Conservation (phyloP, 2,797 vertebrate genomes). For the Hippoglossus hippoglossus region DNA sequence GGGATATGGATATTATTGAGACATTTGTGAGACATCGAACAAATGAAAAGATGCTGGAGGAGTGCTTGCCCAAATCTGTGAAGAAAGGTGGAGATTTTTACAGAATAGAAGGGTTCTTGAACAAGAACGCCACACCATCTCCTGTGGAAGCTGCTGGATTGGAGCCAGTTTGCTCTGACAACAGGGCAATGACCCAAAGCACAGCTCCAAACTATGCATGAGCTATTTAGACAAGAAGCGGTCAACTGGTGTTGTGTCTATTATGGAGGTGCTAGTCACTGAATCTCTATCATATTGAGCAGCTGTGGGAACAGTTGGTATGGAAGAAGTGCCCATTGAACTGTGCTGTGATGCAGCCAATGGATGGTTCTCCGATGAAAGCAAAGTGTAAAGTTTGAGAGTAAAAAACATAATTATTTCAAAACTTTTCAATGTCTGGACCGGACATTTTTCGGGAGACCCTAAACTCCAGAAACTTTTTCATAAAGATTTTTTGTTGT, state of each 20-base stretch:
- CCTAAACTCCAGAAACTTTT: too few species aligned
- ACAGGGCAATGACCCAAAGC: not conserved
- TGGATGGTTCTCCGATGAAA: too few species aligned
- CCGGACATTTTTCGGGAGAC: too few species aligned
- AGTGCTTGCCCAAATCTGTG: not conserved
- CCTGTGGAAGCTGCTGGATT: not conserved
- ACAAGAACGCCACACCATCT: not conserved
- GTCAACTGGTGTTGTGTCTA: not conserved
- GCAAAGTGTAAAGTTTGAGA: too few species aligned
- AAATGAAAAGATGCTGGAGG: not conserved
- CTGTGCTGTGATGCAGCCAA: too few species aligned
- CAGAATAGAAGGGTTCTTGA: not conserved
- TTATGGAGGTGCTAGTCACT: not conserved
- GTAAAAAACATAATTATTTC: too few species aligned
- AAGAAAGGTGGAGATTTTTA: not conserved
- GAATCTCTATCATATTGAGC: not conserved
- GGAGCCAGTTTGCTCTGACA: not conserved
- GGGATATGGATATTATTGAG: too few species aligned
- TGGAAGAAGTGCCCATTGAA: not conserved
- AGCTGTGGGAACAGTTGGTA: not conserved
- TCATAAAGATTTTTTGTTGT: too few species aligned
- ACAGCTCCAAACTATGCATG: not conserved
- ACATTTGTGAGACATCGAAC: not conserved
- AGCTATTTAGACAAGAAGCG: not conserved
- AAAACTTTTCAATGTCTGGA: too few species aligned